Evolutionary conservation across 2,888 invertebrate species (phyloP).

Genomic region (Coremacera marginata): DNA sequence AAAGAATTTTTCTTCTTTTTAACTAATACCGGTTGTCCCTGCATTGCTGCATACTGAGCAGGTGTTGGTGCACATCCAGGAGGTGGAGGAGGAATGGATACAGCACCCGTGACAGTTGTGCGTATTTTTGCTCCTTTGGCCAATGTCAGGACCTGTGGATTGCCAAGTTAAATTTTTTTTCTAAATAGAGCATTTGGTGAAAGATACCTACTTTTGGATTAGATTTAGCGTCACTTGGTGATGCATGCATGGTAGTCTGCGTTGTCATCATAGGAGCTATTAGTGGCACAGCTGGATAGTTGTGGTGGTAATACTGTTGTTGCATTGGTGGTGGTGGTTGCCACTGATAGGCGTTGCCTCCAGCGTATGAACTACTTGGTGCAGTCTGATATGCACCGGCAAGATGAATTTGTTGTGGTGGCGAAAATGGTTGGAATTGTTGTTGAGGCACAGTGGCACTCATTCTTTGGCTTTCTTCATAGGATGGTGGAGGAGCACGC

Average conservation of each 20-base stretch:
- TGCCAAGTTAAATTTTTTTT: no score
- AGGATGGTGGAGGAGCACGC: constrained; percentile 65
- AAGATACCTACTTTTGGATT: constrained; percentile 21
- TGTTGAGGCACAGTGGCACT: constrained; percentile 46
- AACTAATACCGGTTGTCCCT: constrained; percentile 63
- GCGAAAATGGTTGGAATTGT: constrained; percentile 48
- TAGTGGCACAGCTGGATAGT: constrained; percentile 3
- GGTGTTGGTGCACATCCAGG: constrained; percentile 66
- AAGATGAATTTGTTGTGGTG: constrained; percentile 33
- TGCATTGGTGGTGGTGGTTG: constrained; percentile 36
- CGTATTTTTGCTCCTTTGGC: constrained; percentile 59
- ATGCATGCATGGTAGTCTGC: neutral
- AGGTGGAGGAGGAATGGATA: constrained; percentile 66
- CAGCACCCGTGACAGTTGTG: constrained; percentile 56
- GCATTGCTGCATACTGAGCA: constrained; percentile 66
- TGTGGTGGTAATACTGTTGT: constrained; percentile 45
- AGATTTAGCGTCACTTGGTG: neutral
- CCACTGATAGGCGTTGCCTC: constrained; percentile 9
- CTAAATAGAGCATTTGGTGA: no score
- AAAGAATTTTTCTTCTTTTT: constrained; percentile 61
- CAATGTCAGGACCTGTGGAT: constrained; percentile 49
- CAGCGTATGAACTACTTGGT: neutral
- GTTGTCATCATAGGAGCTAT: constrained; percentile 8
- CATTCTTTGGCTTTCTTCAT: constrained; percentile 64
- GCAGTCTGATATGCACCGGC: constrained; percentile 20